phyloP scores from a whole-genome alignment of 2,888 invertebrate genomes.

The Netelia fuscicornis region DNA sequence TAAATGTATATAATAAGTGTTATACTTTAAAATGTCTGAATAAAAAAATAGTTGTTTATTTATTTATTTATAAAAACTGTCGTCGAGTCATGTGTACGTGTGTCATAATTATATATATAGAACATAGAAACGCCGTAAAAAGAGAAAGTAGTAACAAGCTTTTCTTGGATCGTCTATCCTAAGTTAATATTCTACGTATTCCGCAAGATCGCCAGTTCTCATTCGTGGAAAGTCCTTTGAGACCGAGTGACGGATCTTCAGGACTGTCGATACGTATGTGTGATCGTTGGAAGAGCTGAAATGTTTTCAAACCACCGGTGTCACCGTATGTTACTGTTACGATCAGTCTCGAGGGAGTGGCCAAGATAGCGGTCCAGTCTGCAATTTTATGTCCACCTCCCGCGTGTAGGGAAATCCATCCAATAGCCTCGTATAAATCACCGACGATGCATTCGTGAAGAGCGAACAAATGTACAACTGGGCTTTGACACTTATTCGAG shows the following conservation, averaged over 20 bases:
- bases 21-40: neutral
- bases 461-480: slow-evolving; percentile 14
- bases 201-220: neutral
- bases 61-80: too few species aligned
- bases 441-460: slow-evolving; percentile 23
- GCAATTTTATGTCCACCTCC: slow-evolving; percentile 11
- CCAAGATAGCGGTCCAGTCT: neutral
- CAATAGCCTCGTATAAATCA: slow-evolving; percentile 25
- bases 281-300: neutral
- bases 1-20: neutral
- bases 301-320: neutral
- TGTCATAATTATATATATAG: too few species aligned
- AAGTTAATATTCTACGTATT: neutral
- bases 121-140: neutral
- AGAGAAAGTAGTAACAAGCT: neutral
- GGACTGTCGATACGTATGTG: slow-evolving; percentile 1
- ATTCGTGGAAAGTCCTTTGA: neutral
- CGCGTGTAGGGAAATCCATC: neutral
- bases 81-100: too few species aligned
- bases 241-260: neutral
- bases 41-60: too few species aligned
- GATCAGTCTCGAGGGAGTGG: slow-evolving; percentile 19
- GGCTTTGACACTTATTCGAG: neutral
- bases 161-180: neutral
- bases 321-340: slow-evolving; percentile 4